Conservation (phyloP, 1,140 invertebrate genomes). For the Pogonomyrmex barbatus region DNA sequence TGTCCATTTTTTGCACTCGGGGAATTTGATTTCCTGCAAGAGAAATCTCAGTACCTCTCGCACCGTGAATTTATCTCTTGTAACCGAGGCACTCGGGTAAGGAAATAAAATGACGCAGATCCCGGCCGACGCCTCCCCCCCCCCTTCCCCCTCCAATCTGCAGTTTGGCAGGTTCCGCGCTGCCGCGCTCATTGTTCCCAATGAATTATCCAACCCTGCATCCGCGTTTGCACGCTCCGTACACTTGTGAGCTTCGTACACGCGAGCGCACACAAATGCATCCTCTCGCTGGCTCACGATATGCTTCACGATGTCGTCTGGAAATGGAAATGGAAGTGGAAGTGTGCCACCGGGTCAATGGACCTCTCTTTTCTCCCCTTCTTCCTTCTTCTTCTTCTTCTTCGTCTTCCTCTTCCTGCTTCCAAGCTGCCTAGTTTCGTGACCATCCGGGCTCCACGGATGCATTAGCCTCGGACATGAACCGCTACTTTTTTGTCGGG, state of each 20-base stretch:
- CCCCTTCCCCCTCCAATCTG: conserved; percentile 30
- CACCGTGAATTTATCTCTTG: conserved; percentile 36
- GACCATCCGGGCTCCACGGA: conserved; percentile 50
- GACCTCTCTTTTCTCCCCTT: conserved; percentile 69
- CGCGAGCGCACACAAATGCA: conserved; percentile 31
- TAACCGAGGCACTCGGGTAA: conserved; percentile 26
- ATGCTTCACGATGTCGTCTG: conserved; percentile 38
- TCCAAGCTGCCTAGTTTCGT: conserved; percentile 50
- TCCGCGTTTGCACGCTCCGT: conserved; percentile 22
- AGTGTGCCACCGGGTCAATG: conserved; percentile 78
- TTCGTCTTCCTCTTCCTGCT: conserved; percentile 46
- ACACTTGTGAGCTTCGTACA: not conserved
- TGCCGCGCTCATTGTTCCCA: conserved; percentile 46
- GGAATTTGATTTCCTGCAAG: conserved; percentile 2
- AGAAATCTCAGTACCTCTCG: not conserved
- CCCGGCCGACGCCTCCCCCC: not conserved
- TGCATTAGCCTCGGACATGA: conserved; percentile 73
- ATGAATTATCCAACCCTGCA: conserved; percentile 52
- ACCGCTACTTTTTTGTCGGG: conserved; percentile 67
- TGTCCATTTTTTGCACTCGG: not conserved
- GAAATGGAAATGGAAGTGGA: conserved; percentile 75
- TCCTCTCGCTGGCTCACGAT: conserved; percentile 32
- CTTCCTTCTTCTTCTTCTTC: not conserved
- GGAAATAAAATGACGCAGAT: conserved; percentile 50
- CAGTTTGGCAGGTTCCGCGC: conserved; percentile 39